These are phyloP conservation scores for Galendromus occidentalis DNA, from an alignment of 1,140 invertebrate species.

Conservation along the genomic window DNA sequence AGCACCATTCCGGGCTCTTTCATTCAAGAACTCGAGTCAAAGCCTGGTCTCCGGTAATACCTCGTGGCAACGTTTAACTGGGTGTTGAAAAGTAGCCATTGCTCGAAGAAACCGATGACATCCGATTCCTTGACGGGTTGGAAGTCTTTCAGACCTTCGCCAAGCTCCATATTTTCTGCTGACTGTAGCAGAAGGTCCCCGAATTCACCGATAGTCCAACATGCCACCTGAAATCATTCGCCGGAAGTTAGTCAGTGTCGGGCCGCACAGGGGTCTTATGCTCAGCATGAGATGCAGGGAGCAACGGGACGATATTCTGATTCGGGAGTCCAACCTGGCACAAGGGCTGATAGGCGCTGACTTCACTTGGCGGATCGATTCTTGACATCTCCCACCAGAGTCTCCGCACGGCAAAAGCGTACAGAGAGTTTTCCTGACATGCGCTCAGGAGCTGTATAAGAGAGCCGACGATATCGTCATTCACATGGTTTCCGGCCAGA, in stretches of 20 bases:
- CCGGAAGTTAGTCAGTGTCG: background rate
- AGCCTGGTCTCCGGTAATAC: background rate
- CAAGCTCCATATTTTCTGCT: constrained; percentile 25
- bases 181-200: constrained; percentile 57
- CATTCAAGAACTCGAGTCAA: background rate
- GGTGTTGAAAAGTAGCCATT: background rate
- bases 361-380: constrained; percentile 29
- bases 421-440: constrained; percentile 44
- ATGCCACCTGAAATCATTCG: constrained; percentile 45
- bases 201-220: constrained; percentile 95
- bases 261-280: constrained; percentile 15
- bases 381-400: constrained; percentile 59
- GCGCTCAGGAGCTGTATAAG: constrained; percentile 87
- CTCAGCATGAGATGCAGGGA: background rate
- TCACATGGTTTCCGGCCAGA: constrained; percentile 82
- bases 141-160: constrained; percentile 17
- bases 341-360: constrained; percentile 46
- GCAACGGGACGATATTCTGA: constrained; percentile 57
- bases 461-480: constrained; percentile 87
- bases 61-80: background rate
- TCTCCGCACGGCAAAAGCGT: constrained; percentile 66
- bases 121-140: background rate
- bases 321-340: constrained; percentile 36
- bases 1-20: no score
- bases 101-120: background rate